These are phyloP conservation scores for Magallana ariakensis DNA, from an alignment of 1,140 invertebrate genomes.

Conservation along the genomic window DNA sequence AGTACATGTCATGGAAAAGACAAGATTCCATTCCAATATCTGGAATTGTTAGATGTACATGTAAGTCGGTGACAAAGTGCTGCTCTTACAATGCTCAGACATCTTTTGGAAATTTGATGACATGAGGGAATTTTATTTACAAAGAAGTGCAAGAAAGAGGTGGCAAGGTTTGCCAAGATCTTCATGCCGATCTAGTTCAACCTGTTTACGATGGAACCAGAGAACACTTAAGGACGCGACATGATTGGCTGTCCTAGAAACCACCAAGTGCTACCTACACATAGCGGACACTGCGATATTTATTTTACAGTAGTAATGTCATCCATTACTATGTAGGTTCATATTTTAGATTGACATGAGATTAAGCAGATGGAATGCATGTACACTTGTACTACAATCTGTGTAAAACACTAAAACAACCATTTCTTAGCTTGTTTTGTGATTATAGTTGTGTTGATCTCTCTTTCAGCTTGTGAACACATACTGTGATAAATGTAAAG, in stretches of 20 bases:
- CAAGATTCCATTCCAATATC: no score
- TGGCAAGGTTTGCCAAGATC: constrained; percentile 91
- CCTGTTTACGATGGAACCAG: constrained; percentile 89
- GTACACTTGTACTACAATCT: neutral
- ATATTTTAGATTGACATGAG: neutral
- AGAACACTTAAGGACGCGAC: constrained; percentile 84
- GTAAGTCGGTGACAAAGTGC: no score
- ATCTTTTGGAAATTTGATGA: no score
- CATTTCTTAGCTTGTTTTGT: no score
- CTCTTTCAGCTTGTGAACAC: constrained; percentile 82
- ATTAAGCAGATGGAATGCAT: neutral
- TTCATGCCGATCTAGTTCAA: constrained; percentile 95
- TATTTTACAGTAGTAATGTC: neutral
- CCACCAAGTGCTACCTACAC: constrained; percentile 88
- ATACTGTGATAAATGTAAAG: constrained; percentile 86
- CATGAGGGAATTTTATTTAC: constrained; percentile 50
- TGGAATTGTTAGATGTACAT: no score
- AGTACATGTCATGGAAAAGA: no score
- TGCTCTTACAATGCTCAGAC: no score
- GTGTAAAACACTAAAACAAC: no score
- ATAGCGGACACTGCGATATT: constrained; percentile 81
- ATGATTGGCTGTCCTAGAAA: constrained; percentile 88
- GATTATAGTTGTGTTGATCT: neutral
- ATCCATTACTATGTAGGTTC: neutral
- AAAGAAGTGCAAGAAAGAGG: constrained; percentile 82